Percentiles rank a stretch among this genome's conserved stretches.
Evolutionary conservation across 2,797 vertebrate species (phyloP).

Genomic region (Ceyx erithaca): DNA sequence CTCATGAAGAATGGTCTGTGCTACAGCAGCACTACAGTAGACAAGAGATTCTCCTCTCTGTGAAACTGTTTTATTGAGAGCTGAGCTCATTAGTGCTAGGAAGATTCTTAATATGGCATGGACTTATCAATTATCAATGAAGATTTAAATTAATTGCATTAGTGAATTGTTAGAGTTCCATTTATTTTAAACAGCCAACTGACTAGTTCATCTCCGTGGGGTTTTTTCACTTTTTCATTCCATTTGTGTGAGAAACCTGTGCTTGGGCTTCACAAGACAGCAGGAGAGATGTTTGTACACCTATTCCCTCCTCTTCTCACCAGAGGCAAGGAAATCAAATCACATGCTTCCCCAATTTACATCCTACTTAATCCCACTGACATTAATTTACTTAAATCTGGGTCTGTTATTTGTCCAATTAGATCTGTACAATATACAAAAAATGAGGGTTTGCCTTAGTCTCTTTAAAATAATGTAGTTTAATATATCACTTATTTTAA

Average conservation of each 20-base stretch:
- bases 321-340: constrained; percentile 33
- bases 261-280: neutral
- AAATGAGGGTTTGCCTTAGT: neutral
- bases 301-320: neutral
- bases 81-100: neutral
- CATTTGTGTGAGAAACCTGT: neutral
- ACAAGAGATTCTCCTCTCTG: neutral
- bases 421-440: constrained; percentile 27
- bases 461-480: neutral
- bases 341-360: constrained; percentile 17
- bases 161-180: neutral
- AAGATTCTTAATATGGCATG: neutral
- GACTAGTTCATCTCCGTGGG: neutral
- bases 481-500: constrained; percentile 1
- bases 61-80: neutral
- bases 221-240: neutral
- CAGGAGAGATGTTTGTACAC: neutral
- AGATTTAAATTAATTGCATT: neutral
- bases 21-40: neutral
- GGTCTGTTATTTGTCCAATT: neutral
- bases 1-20: neutral
- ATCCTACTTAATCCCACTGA: constrained; percentile 2
- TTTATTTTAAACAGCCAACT: neutral
- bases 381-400: constrained; percentile 35
- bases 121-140: neutral